These are phyloP conservation scores for Peromyscus leucopus DNA, from an alignment of 2,113 vertebrate species.

Conservation along the genomic window DNA sequence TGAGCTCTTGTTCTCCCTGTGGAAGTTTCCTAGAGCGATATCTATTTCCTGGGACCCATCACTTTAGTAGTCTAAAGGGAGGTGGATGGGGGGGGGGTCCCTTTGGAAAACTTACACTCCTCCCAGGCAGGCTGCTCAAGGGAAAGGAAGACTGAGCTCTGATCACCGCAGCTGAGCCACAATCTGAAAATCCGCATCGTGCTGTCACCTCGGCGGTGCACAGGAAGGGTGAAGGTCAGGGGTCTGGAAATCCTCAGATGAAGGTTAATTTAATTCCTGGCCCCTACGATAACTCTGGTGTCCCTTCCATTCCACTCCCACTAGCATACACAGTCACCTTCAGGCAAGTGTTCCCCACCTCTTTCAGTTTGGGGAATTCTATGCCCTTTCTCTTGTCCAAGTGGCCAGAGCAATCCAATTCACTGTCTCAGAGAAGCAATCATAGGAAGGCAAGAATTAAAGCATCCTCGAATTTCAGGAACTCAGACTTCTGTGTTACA, in stretches of 20 bases:
- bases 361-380: background rate
- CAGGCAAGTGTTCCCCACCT: background rate
- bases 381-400: background rate
- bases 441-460: slow-evolving; percentile 10
- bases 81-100: background rate
- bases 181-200: background rate
- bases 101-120: background rate
- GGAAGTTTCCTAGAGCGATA: background rate
- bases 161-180: background rate
- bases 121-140: background rate
- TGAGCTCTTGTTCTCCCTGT: too few species aligned
- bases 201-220: background rate
- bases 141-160: background rate
- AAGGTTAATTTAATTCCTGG: background rate
- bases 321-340: background rate
- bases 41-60: background rate
- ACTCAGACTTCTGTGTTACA: background rate
- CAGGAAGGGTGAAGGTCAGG: background rate
- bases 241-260: background rate
- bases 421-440: background rate
- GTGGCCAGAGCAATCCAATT: background rate
- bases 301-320: too few species aligned
- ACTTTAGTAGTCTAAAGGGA: background rate
- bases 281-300: background rate
- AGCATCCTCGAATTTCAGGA: background rate